These are phyloP conservation scores for Heliocidaris tuberculata DNA, from an alignment of 35 echinoderm and acorn worm species.

Conservation along the genomic window DNA sequence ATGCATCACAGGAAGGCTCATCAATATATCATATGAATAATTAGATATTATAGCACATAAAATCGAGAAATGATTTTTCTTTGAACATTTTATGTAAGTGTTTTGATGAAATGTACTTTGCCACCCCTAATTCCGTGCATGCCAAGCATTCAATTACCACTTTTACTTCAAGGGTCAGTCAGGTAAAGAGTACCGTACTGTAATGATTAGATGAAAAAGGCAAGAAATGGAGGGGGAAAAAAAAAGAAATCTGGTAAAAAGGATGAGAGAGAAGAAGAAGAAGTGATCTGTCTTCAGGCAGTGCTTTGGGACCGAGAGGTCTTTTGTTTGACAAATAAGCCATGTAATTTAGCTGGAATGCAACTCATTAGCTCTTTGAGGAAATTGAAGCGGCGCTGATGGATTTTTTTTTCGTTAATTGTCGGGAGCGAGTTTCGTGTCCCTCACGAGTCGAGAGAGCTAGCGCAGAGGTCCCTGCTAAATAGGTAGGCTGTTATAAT, in stretches of 20 bases:
- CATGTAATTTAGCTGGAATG: conserved; percentile 7
- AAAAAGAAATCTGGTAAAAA: neutral
- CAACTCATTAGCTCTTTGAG: conserved; percentile 1
- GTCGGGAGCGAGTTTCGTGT: neutral
- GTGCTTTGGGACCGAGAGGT: neutral
- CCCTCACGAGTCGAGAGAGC: neutral
- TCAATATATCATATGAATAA: neutral
- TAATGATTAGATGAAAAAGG: neutral
- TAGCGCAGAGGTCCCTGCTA: neutral
- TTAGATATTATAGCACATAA: neutral
- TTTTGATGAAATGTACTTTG: neutral
- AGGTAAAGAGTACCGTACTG: neutral
- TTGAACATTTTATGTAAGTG: too few relatives aligned
- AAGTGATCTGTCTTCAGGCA: neutral
- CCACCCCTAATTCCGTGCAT: neutral
- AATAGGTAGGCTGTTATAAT: neutral
- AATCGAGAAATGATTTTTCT: neutral
- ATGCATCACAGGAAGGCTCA: neutral
- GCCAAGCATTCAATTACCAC: neutral
- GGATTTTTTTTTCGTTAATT: conserved; percentile 16
- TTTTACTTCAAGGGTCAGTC: neutral
- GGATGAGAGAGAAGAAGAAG: neutral
- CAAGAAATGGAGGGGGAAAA: too few relatives aligned
- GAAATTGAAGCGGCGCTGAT: conserved; percentile 41
- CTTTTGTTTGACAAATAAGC: neutral